These are phyloP conservation scores for Ommatoiulus sabulosus DNA, from an alignment of 2,888 invertebrate genomes.

Conservation along the genomic window DNA sequence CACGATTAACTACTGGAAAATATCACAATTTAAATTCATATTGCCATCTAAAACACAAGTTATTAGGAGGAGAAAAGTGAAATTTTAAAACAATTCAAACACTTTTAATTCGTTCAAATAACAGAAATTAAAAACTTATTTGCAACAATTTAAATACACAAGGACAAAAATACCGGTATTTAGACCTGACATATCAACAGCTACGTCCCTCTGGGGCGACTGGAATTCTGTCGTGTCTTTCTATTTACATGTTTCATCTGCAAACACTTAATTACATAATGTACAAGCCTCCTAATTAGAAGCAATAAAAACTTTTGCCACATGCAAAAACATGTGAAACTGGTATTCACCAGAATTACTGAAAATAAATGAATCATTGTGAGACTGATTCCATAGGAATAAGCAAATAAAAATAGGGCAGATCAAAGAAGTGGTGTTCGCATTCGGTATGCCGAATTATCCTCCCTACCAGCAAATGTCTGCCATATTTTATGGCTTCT, in stretches of 20 bases:
- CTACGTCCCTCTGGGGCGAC: neutral
- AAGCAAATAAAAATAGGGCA: constrained; percentile 82
- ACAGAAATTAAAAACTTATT: neutral
- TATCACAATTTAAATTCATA: neutral
- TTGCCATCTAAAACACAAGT: neutral
- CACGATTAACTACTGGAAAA: neutral
- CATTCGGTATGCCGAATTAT: constrained; percentile 86
- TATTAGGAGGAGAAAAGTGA: neutral
- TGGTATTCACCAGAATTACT: neutral
- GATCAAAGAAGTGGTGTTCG: constrained; percentile 87
- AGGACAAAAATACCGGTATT: constrained; percentile 18
- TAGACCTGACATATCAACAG: neutral
- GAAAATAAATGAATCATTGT: neutral
- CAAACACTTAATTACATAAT: constrained; percentile 42
- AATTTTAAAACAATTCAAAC: constrained; percentile 29
- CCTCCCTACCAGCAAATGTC: constrained; percentile 84
- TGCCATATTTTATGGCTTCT: constrained; percentile 85
- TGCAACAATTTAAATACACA: constrained; percentile 1
- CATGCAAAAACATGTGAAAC: constrained; percentile 6
- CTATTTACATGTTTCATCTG: neutral
- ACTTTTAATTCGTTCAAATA: constrained; percentile 12
- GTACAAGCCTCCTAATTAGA: constrained; percentile 47
- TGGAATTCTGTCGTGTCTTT: neutral
- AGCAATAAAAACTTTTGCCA: constrained; percentile 46
- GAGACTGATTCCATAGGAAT: constrained; percentile 57